A percentile compares a stretch with the other conserved stretches of the same genome.
These are phyloP conservation scores for Drosophila kuntzei DNA, from an alignment of 2,888 invertebrate genomes.

Conservation along the genomic window DNA sequence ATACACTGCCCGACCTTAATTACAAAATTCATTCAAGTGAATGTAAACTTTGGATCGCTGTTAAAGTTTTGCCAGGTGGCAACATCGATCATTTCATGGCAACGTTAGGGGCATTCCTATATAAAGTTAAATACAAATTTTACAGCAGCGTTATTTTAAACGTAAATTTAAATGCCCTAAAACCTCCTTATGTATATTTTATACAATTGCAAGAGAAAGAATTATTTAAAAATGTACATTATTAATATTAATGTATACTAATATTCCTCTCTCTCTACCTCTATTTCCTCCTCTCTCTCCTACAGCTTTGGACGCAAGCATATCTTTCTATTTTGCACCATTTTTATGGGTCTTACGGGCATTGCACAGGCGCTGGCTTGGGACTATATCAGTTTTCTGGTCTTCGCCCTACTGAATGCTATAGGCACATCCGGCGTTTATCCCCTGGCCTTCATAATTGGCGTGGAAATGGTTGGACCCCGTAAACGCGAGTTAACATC, in stretches of 20 bases:
- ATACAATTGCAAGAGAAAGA: neutral
- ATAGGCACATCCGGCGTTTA: constrained; percentile 88
- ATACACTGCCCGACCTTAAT: neutral
- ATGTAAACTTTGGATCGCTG: neutral
- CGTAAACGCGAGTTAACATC: constrained; percentile 88
- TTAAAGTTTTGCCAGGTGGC: constrained; percentile 1
- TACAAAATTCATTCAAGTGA: neutral
- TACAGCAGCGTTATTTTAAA: too few relatives aligned
- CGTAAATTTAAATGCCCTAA: too few relatives aligned
- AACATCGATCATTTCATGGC: neutral
- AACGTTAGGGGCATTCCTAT: neutral
- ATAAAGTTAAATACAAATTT: too few relatives aligned
- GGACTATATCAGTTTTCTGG: constrained; percentile 86
- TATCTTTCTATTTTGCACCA: constrained; percentile 87
- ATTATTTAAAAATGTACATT: too few relatives aligned
- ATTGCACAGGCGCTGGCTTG: constrained; percentile 87
- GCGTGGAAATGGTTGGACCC: constrained; percentile 89
- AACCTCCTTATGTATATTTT: too few relatives aligned
- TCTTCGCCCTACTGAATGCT: constrained; percentile 87
- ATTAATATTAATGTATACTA: too few relatives aligned
- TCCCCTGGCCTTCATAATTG: constrained; percentile 88
- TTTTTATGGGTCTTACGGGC: constrained; percentile 87
- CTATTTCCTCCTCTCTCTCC: neutral
- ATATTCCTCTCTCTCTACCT: neutral
- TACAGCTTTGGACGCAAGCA: constrained; percentile 87